A percentile compares a stretch with the other conserved stretches of the same genome.
Evolutionary conservation across 2,113 vertebrate species (phyloP).

Genomic region (Heteronetta atricapilla): DNA sequence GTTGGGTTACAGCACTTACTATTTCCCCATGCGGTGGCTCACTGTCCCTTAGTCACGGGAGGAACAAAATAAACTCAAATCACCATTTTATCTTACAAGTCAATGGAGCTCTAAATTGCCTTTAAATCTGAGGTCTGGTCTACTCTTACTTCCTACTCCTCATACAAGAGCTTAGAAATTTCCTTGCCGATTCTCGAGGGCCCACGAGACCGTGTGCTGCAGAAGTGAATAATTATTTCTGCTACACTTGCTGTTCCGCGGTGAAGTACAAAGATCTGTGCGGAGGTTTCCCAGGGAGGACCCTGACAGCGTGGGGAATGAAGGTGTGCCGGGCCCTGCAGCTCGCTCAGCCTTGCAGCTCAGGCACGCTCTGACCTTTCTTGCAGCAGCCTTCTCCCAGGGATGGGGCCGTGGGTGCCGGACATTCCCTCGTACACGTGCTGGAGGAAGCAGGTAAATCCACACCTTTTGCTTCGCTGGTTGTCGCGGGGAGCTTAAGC

Average conservation of each 20-base stretch:
- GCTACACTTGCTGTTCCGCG: neutral
- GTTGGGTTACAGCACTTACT: neutral
- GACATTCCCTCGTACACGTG: neutral
- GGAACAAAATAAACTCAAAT: slow-evolving; percentile 51
- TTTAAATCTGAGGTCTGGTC: slow-evolving; percentile 28
- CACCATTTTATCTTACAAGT: slow-evolving; percentile 46
- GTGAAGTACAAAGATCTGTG: neutral
- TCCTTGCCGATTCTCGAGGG: neutral
- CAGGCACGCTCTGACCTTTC: rapidly evolving
- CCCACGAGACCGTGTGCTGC: neutral
- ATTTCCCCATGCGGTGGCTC: neutral
- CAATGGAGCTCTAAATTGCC: slow-evolving; percentile 70
- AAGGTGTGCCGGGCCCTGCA: neutral
- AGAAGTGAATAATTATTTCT: neutral
- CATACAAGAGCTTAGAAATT: neutral
- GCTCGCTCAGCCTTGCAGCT: neutral
- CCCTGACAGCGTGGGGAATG: neutral
- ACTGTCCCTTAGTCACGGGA: neutral
- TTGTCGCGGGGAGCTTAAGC: neutral
- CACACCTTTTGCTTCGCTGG: neutral
- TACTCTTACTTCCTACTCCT: neutral
- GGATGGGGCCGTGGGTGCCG: rapidly evolving
- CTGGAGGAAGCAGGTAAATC: neutral
- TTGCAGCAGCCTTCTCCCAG: neutral
- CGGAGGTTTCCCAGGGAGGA: neutral